These are phyloP conservation scores for Porites cylindrica DNA, from an alignment of 92 coral and sea anemone species.

Conservation along the genomic window DNA sequence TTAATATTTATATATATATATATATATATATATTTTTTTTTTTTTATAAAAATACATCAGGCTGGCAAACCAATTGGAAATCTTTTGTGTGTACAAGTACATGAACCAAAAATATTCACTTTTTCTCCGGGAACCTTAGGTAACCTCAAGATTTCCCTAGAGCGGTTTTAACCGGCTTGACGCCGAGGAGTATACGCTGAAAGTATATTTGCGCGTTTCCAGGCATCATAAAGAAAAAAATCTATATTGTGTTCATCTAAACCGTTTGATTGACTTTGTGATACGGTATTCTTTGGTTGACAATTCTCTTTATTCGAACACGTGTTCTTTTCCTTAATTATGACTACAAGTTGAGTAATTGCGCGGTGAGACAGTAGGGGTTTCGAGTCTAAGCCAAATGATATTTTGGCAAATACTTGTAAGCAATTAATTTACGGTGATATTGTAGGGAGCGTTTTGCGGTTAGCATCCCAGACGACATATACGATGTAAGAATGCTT, in stretches of 20 bases:
- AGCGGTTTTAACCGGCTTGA: not conserved
- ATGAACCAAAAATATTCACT: not conserved
- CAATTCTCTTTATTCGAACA: conserved; percentile 45
- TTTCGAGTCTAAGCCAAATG: conserved; percentile 7
- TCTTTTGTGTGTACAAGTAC: not conserved
- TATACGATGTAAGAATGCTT: conserved; percentile 14
- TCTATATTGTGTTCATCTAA: not conserved
- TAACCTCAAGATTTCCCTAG: not conserved
- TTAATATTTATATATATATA: not conserved
- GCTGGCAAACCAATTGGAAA: conserved; percentile 16
- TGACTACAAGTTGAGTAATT: conserved; percentile 32
- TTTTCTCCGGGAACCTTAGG: too few species aligned
- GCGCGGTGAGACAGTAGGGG: conserved; percentile 38
- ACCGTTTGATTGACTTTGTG: conserved; percentile 19
- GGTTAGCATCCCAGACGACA: conserved; percentile 1
- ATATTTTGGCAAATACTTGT: conserved; percentile 23
- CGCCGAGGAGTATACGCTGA: not conserved
- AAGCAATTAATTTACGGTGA: conserved; percentile 19
- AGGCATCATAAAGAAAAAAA: not conserved
- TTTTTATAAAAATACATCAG: conserved; percentile 13
- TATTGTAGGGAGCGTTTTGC: conserved; percentile 3
- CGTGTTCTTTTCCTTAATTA: conserved; percentile 46
- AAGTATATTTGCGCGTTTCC: not conserved
- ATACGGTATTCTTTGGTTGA: conserved; percentile 22
- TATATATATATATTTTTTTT: too few species aligned